phyloP scores from a whole-genome alignment of 2,113 vertebrate species.

The Heteronetta atricapilla region DNA sequence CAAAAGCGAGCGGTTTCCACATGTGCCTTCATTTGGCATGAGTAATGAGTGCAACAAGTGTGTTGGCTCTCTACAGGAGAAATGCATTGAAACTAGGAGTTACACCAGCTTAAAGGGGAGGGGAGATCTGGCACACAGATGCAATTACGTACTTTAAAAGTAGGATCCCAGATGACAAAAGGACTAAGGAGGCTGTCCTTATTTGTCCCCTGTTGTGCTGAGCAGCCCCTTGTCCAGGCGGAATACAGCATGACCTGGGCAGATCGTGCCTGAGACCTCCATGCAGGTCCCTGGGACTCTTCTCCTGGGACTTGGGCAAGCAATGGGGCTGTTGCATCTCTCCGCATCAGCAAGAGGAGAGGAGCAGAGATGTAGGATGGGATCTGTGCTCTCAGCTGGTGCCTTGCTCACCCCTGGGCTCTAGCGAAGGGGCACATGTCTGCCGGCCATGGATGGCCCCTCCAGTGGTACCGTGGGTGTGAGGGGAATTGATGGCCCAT shows the following conservation, averaged over 20 bases:
- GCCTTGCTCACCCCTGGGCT: background rate
- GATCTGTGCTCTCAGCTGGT: background rate
- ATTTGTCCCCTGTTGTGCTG: background rate
- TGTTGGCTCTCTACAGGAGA: background rate
- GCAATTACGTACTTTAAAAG: background rate
- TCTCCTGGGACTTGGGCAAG: fast-evolving
- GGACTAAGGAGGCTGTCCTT: background rate
- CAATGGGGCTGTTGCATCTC: background rate
- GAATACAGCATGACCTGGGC: fast-evolving
- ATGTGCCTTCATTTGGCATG: background rate
- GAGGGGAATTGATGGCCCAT: background rate
- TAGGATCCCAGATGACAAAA: background rate
- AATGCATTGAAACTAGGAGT: background rate
- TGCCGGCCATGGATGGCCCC: background rate
- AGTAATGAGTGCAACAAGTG: background rate
- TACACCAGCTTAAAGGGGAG: background rate
- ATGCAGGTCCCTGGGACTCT: background rate
- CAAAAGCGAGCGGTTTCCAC: background rate
- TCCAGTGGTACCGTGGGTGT: background rate
- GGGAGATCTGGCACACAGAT: background rate
- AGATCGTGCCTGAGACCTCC: fast-evolving
- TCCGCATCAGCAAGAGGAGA: background rate
- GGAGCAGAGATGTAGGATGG: fast-evolving
- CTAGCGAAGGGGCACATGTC: background rate
- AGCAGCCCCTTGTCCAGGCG: background rate